Base-by-base conservation (phyloP, 92 coral and sea anemone genomes). In the Blastomussa wellsi region DNA sequence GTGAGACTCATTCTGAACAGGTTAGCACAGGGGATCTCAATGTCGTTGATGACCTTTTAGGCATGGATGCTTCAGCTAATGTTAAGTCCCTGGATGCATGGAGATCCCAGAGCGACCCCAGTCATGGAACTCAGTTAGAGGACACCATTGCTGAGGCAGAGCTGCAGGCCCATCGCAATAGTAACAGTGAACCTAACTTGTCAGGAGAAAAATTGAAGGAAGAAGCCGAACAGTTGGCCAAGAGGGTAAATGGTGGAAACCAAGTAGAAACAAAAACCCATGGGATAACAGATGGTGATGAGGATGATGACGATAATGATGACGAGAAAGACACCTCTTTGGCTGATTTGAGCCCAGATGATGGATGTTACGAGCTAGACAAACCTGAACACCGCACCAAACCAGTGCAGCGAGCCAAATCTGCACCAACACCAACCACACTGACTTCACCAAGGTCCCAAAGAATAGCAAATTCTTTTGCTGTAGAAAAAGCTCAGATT, bases 71-170 rank as follows among this genome's bases (percentile, higher is more conserved):
- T 32, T 32, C 85, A 13, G 88, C 80, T 55, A 82, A 77, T 52
- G 83, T 82, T 10, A 93, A 92, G 68, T 76, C 86, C 44, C 75
- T 83, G 64, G 82, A 53, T 78, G 93, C 87, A 0, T 92, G 98
- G 95, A 84, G 99, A 59, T 97, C 95, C 31, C 99, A 93, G 65
- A 97, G 99, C 77, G 99, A 97, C 77, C 99, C 98, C 22, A 94
- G 92, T 80, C 87, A 82, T 38, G 97, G 98, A 42, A 90, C 90
- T 39, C 91, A 91, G 12, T 88, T 97, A 36, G 89, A 91, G 14
- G 96, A 97, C 49, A 91, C 99, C 29, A 92, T 97, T 29, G 92
- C 98, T 9, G 98, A 95, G 72, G 90, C 93, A 36, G 98, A 94
- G 79, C 72, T 82, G 35, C 87, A 89, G 73, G 90, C 82, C 19